Evolutionary conservation across 1,140 invertebrate genomes (phyloP).

Genomic region (Rhizoglyphus robini): DNA sequence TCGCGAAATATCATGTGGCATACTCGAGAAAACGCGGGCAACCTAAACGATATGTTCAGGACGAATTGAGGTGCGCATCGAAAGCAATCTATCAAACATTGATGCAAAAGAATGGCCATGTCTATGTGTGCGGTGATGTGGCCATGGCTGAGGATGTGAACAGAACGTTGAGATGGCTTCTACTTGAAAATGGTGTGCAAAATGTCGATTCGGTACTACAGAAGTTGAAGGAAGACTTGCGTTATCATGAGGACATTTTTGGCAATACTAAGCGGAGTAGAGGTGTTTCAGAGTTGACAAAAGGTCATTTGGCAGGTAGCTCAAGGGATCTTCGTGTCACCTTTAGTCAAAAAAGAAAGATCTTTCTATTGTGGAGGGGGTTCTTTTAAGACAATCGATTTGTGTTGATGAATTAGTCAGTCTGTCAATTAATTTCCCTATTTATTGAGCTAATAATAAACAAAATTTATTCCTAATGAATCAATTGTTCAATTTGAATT

Average conservation of each 20-base stretch:
- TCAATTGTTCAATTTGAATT: no score
- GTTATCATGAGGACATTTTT: constrained; percentile 94
- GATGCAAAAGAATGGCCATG: constrained; percentile 65
- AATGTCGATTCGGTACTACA: constrained; percentile 42
- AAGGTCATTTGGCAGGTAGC: no score
- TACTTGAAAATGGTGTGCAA: constrained; percentile 57
- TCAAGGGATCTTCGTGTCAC: no score
- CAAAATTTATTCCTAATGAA: no score
- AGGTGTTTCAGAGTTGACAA: no score
- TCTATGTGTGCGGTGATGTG: constrained; percentile 93
- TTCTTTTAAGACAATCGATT: no score
- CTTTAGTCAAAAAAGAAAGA: no score
- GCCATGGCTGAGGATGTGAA: constrained; percentile 98
- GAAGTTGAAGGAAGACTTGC: constrained; percentile 26
- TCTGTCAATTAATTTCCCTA: no score
- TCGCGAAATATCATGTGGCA: constrained; percentile 66
- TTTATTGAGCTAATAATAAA: no score
- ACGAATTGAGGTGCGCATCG: constrained; percentile 62
- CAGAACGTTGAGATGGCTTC: constrained; percentile 73
- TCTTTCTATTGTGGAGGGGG: no score
- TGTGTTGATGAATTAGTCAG: no score
- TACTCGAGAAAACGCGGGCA: constrained; percentile 64
- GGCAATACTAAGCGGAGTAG: constrained; percentile 81
- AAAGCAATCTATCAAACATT: constrained; percentile 59
- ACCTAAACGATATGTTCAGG: constrained; percentile 86